Conservation (phyloP, 2,797 vertebrate genomes). For the Lepus townsendii region DNA sequence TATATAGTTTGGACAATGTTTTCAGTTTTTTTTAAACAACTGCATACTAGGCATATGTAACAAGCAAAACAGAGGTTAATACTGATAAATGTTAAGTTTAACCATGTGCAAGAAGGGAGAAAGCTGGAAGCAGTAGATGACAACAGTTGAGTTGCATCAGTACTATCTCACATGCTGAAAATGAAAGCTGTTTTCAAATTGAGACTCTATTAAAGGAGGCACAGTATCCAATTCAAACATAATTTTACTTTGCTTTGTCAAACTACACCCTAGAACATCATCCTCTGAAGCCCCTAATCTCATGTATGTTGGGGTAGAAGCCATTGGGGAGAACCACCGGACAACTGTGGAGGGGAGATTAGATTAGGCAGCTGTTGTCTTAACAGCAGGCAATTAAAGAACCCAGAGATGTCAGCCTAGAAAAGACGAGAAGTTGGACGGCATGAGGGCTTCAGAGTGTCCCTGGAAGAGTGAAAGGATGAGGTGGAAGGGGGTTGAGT, state of each 20-base stretch:
- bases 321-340: not conserved
- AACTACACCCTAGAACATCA: not conserved
- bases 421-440: not conserved
- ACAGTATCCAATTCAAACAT: not conserved
- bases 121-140: not conserved
- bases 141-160: not conserved
- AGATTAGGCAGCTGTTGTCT: not conserved
- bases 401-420: not conserved
- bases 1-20: not conserved
- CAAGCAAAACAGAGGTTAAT: not conserved
- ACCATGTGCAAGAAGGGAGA: not conserved
- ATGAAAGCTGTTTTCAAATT: not conserved
- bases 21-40: not conserved
- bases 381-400: not conserved
- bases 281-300: not conserved
- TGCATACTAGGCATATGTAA: not conserved
- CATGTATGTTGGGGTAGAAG: not conserved
- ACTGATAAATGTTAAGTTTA: not conserved
- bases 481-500: not conserved
- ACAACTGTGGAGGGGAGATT: constrained; percentile 34
- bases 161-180: not conserved
- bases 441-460: constrained; percentile 40
- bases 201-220: not conserved
- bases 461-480: not conserved
- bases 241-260: not conserved